Evolutionary conservation across 2,113 vertebrate genomes (phyloP), one percentile per base, ranked within the genome.

Genomic region (Apteryx mantelli): DNA sequence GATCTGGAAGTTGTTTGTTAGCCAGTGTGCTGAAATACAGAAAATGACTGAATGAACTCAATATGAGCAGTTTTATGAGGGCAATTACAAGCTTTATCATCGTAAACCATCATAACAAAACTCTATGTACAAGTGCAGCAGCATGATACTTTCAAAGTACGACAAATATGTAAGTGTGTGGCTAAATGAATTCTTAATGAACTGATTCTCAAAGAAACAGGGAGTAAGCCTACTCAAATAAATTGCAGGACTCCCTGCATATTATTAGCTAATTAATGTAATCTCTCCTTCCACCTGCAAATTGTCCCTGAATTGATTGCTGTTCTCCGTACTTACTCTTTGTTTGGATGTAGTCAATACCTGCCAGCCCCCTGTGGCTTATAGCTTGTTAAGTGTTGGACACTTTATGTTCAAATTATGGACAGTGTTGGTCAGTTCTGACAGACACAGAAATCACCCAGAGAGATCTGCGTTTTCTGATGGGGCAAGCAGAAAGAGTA

Each of bases 61-160:
- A 15, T 5, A 58, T 0, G 14, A 36, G 64, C 17, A 58, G 40
- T 50, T 83, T 52, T 50, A 69, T 6, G 5, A 80, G 53, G 50
- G 26, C 1, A 1, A 7, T 60, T 34, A 60, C 56, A 58, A 58
- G 56, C 56, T 34, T 58, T 58, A 60, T 34, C 56, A 34, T 11
- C 69, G 70, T 75, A 88, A 88, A 46, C 44, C 64, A 28, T 38
- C 0, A 0, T n/a, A 89, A 22, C 25, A 56, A 38, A 20, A 48
- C 44, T 34, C 56, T 10, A 7, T 4, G 25, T 48, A 61, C 19
- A 14, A 0, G 0, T 36, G 70, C 52, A 55, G 50, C 0, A 0
- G 28, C 46, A n/a, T 0, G 0, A 74, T 0, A 0, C 56, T n/a
- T 91, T 44, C 46, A 24, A 19, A 68, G 21, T 9, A 53, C 0